phyloP scores from a whole-genome alignment of 2,888 invertebrate species.

The Craniophora ligustri region DNA sequence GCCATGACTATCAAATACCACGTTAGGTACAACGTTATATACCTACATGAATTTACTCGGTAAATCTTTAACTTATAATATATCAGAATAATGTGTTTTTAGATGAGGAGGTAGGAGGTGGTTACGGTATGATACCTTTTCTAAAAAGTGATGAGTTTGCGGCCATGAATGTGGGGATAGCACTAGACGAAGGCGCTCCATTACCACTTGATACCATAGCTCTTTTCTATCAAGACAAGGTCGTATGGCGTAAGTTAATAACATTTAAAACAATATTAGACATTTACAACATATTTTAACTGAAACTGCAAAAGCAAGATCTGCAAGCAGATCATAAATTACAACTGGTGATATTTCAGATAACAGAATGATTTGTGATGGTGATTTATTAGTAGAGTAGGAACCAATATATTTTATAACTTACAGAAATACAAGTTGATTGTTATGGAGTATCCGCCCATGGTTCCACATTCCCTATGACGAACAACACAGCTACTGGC shows the following conservation, averaged over 20 bases:
- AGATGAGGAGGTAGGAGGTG: constrained; percentile 95
- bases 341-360: no score
- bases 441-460: constrained; percentile 94
- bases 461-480: constrained; percentile 92
- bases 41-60: no score
- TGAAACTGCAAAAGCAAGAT: no score
- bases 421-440: constrained; percentile 83
- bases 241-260: constrained; percentile 92
- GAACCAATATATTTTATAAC: not conserved
- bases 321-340: no score
- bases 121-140: constrained; percentile 92
- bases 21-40: no score
- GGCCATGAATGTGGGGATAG: constrained; percentile 92
- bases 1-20: no score
- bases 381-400: no score
- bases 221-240: constrained; percentile 92
- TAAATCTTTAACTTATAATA: no score
- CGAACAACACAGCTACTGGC: constrained; percentile 91
- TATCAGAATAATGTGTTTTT: constrained; percentile 36
- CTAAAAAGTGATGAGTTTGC: constrained; percentile 90
- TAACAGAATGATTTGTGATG: no score
- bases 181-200: constrained; percentile 94
- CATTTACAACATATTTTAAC: not conserved
- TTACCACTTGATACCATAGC: constrained; percentile 79
- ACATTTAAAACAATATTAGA: not conserved